Percentiles rank a stretch among this genome's conserved stretches.
Conservation (phyloP, 2,888 invertebrate genomes). For the Yponomeuta evonymella region DNA sequence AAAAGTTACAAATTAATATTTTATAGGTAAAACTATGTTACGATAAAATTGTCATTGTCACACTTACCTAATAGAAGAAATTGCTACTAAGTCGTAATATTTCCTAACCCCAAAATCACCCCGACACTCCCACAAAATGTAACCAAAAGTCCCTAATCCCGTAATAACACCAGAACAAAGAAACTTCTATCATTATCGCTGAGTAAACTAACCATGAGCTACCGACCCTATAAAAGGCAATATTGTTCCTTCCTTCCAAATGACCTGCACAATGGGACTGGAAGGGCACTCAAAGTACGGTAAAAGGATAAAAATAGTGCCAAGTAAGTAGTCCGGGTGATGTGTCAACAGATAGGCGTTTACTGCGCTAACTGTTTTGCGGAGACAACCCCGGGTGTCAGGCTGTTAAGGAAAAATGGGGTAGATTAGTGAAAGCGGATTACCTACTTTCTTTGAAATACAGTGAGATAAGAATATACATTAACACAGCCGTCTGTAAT, state of each 20-base stretch:
- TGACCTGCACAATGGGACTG: conserved; percentile 22
- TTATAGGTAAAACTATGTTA: too few species aligned
- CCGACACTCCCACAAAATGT: not conserved
- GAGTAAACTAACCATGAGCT: conserved; percentile 14
- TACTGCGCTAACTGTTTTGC: conserved; percentile 28
- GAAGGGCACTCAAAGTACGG: conserved; percentile 29
- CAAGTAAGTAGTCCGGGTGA: conserved; percentile 27
- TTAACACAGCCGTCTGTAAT: too few species aligned
- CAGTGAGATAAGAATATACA: too few species aligned
- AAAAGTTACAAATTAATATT: too few species aligned
- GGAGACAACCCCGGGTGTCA: conserved; percentile 20
- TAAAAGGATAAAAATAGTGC: conserved; percentile 36
- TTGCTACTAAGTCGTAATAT: not conserved
- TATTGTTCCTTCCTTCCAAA: conserved; percentile 19
- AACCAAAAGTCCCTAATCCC: not conserved
- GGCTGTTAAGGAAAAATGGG: not conserved
- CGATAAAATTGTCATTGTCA: too few species aligned
- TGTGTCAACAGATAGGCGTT: conserved; percentile 38
- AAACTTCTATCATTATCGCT: conserved; percentile 20
- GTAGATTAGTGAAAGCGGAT: conserved; percentile 4
- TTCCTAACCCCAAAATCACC: not conserved
- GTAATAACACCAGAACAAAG: conserved; percentile 10
- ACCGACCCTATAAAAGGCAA: conserved; percentile 21
- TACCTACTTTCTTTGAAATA: not conserved
- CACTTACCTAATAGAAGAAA: too few species aligned